These are phyloP conservation scores for Acrobasis repandana DNA, from an alignment of 2,888 invertebrate species.

Conservation along the genomic window DNA sequence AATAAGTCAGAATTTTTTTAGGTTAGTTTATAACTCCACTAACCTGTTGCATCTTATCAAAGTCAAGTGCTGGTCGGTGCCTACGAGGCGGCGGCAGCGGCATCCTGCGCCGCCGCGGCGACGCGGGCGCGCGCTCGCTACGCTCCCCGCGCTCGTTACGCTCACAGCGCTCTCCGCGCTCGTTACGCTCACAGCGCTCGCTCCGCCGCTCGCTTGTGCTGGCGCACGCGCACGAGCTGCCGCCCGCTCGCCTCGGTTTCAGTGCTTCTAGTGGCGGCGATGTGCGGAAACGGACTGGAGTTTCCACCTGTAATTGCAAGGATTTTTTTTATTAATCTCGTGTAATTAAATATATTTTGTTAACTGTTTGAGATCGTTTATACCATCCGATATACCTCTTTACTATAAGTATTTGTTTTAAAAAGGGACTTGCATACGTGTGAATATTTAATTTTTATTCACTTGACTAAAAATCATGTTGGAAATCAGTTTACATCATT, in stretches of 20 bases:
- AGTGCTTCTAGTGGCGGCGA: conserved; percentile 95
- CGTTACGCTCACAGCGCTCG: conserved; percentile 75
- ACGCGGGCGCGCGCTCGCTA: conserved; percentile 57
- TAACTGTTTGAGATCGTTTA: background rate
- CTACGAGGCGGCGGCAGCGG: conserved; percentile 70
- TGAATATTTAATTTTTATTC: too few species aligned
- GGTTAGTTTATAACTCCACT: background rate
- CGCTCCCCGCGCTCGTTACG: conserved; percentile 85
- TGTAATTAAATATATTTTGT: background rate
- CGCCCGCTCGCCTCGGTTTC: conserved; percentile 84
- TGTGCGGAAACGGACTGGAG: conserved; percentile 94
- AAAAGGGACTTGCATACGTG: too few species aligned
- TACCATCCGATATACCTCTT: background rate
- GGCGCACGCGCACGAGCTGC: conserved; percentile 43
- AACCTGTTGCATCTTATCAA: conserved; percentile 98
- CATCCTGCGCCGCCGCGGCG: conserved; percentile 73
- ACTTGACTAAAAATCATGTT: too few species aligned
- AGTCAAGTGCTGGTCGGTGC: conserved; percentile 95
- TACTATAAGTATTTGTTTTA: too few species aligned
- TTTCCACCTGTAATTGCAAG: conserved; percentile 80
- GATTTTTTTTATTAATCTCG: conserved; percentile 5
- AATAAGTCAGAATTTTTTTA: background rate
- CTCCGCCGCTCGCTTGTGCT: conserved; percentile 82
- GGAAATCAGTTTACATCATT: background rate
- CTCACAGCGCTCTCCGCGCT: conserved; percentile 80